Evolutionary conservation across 2,113 vertebrate species (phyloP).

Genomic region (Atlantisia rogersi): DNA sequence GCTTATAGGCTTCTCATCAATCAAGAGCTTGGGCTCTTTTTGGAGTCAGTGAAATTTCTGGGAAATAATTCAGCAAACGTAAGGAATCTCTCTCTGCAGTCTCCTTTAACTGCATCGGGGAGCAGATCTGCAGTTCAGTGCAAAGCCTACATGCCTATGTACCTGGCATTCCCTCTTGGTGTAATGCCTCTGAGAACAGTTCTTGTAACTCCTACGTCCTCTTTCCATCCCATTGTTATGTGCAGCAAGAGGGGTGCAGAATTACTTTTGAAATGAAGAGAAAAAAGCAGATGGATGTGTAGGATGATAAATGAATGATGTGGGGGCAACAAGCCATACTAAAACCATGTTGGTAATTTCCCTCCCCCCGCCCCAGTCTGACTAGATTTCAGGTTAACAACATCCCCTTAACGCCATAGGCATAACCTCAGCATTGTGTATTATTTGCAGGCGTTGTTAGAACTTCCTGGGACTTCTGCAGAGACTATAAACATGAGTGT

Average conservation of each 20-base stretch:
- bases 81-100: background rate
- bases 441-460: background rate
- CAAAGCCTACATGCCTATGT: accelerated
- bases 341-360: background rate
- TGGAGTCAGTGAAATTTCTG: background rate
- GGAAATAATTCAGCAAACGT: background rate
- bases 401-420: background rate
- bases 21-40: background rate
- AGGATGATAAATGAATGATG: background rate
- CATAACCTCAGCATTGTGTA: background rate
- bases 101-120: background rate
- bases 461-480: background rate
- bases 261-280: background rate
- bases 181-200: background rate
- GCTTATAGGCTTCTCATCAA: background rate
- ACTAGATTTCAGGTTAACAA: background rate
- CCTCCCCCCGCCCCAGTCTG: background rate
- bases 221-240: background rate
- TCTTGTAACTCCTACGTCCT: background rate
- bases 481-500: background rate
- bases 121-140: background rate
- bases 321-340: background rate
- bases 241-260: background rate
- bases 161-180: background rate
- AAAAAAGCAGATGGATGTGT: background rate